These are phyloP conservation scores for Drosophila grimshawi DNA, from an alignment of 1,140 invertebrate species.

Conservation along the genomic window DNA sequence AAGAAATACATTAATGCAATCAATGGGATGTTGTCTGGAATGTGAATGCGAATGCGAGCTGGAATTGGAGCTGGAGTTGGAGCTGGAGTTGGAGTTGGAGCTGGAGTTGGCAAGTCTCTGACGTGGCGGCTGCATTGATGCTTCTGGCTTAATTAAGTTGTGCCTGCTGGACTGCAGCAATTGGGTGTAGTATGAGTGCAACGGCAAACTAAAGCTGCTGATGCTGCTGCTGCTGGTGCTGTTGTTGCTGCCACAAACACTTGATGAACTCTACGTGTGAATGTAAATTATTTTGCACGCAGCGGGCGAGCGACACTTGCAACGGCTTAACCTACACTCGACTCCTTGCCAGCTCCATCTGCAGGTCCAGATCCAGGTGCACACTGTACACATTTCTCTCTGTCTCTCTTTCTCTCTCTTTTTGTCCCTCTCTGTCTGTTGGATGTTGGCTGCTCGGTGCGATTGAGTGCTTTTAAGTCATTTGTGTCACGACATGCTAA, in stretches of 20 bases:
- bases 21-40: constrained; percentile 76
- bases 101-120: constrained; percentile 1
- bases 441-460: constrained; percentile 55
- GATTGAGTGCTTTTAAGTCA: constrained; percentile 83
- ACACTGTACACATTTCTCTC: constrained; percentile 11
- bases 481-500: constrained; percentile 83
- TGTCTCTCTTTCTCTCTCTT: constrained; percentile 20
- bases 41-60: constrained; percentile 39
- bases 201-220: not conserved
- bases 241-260: constrained; percentile 68
- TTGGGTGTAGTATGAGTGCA: not conserved
- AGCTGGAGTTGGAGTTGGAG: not conserved
- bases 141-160: constrained; percentile 76
- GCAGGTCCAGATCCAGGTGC: constrained; percentile 5
- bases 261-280: constrained; percentile 80
- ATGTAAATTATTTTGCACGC: constrained; percentile 79
- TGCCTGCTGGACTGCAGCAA: constrained; percentile 41
- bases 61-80: not conserved
- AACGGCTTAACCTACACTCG: constrained; percentile 46
- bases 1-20: constrained; percentile 84
- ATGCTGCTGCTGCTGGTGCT: constrained; percentile 3
- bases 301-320: constrained; percentile 80
- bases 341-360: constrained; percentile 1
- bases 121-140: constrained; percentile 56
- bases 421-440: constrained; percentile 5